Evolutionary conservation across 2,113 vertebrate species (phyloP).

Genomic region (Apteryx owenii): DNA sequence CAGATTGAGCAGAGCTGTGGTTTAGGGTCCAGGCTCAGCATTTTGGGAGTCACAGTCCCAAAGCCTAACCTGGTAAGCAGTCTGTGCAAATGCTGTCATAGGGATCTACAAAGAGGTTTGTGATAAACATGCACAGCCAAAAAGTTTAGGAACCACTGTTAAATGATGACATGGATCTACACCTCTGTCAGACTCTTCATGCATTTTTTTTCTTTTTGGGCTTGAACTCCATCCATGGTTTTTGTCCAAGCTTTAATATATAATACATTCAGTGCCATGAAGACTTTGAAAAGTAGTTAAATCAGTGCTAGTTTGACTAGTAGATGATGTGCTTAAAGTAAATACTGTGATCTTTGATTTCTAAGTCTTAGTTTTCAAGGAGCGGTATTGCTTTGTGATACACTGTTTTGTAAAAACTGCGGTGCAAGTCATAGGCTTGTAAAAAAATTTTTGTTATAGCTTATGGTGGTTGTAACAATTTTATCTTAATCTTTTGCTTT

Average conservation of each 20-base stretch:
- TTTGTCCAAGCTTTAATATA: background rate
- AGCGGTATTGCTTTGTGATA: background rate
- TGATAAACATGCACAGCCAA: rapidly evolving
- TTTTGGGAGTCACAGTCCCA: background rate
- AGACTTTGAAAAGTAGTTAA: background rate
- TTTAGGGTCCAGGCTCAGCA: background rate
- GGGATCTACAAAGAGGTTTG: background rate
- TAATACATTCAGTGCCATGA: background rate
- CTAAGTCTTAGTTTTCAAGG: slow-evolving; percentile 25
- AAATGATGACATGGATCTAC: rapidly evolving
- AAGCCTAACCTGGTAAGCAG: background rate
- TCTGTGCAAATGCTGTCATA: background rate
- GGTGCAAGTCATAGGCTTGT: slow-evolving; percentile 11
- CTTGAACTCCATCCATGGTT: background rate
- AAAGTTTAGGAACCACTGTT: background rate
- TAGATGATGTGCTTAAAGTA: background rate
- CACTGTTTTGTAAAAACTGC: background rate
- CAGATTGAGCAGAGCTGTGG: rapidly evolving
- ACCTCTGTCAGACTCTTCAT: too few species aligned
- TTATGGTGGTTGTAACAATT: slow-evolving; percentile 40
- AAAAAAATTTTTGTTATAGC: background rate
- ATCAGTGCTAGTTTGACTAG: background rate
- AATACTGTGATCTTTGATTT: slow-evolving; percentile 37
- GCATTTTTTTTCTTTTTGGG: background rate
- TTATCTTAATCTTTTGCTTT: slow-evolving; percentile 53